These are phyloP conservation scores for Squalus acanthias DNA, from an alignment of 2,797 vertebrate genomes.

Conservation along the genomic window DNA sequence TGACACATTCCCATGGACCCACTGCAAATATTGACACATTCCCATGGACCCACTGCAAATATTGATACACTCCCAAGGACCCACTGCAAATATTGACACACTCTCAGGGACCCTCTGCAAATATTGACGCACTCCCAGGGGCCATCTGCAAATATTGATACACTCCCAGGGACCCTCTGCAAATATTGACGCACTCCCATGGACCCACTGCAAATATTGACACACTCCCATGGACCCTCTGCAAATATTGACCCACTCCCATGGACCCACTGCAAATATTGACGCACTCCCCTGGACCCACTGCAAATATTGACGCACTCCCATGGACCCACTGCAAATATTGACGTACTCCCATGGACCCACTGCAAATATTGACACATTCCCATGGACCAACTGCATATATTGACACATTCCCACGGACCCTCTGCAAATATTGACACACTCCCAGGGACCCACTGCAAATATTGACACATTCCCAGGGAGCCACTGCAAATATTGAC, in stretches of 20 bases:
- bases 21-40: neutral
- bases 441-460: too few species aligned
- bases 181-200: neutral
- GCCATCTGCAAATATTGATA: neutral
- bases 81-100: neutral
- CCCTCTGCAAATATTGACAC: too few species aligned
- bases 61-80: neutral
- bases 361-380: neutral
- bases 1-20: neutral
- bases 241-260: neutral
- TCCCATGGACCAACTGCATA: too few species aligned
- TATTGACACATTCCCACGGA: too few species aligned
- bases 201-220: neutral
- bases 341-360: neutral
- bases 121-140: neutral
- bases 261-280: neutral
- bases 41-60: neutral
- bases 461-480: too few species aligned
- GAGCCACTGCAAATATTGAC: too few species aligned
- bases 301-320: too few species aligned
- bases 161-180: neutral
- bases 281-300: too few species aligned
- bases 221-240: neutral
- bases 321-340: too few species aligned
- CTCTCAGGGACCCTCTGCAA: neutral